Evolutionary conservation across 1,140 invertebrate species (phyloP).

Genomic region (Zaprionus vittiger): DNA sequence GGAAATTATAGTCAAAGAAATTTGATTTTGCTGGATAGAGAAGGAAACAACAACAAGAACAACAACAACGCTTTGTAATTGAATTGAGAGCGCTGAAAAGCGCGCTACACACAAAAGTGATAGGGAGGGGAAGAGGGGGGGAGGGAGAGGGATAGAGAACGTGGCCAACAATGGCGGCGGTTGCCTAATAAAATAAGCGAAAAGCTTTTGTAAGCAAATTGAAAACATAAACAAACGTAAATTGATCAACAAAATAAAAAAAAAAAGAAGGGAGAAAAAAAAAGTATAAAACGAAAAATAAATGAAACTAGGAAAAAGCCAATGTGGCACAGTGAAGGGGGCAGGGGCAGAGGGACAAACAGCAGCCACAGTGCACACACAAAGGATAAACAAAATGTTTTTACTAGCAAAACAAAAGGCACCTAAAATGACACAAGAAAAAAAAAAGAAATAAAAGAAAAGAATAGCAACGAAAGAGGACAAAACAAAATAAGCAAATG

Average conservation of each 20-base stretch:
- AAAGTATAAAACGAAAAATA: constrained; percentile 20
- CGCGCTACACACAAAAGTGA: constrained; percentile 45
- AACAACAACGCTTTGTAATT: constrained; percentile 65
- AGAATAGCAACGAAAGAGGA: constrained; percentile 26
- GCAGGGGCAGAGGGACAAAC: constrained; percentile 2
- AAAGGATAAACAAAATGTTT: constrained; percentile 69
- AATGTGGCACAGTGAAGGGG: not conserved
- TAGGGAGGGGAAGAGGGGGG: not conserved
- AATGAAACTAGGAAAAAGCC: constrained; percentile 44
- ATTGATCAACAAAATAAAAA: constrained; percentile 64
- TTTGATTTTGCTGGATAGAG: constrained; percentile 67
- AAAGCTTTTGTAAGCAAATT: constrained; percentile 83
- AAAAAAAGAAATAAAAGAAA: constrained; percentile 14
- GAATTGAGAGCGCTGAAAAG: constrained; percentile 75
- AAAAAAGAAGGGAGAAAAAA: constrained; percentile 24
- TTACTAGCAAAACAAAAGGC: constrained; percentile 54
- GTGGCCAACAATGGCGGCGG: constrained; percentile 60
- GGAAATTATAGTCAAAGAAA: constrained; percentile 77
- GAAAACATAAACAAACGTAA: constrained; percentile 83
- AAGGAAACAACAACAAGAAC: constrained; percentile 48
- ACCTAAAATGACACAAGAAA: constrained; percentile 54
- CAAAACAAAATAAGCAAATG: constrained; percentile 42
- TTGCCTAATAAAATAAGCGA: constrained; percentile 81
- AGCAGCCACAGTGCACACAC: constrained; percentile 15
- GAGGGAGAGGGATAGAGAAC: not conserved